Evolutionary conservation across 2,113 vertebrate genomes (phyloP).

Genomic region (Sebastes fasciatus): DNA sequence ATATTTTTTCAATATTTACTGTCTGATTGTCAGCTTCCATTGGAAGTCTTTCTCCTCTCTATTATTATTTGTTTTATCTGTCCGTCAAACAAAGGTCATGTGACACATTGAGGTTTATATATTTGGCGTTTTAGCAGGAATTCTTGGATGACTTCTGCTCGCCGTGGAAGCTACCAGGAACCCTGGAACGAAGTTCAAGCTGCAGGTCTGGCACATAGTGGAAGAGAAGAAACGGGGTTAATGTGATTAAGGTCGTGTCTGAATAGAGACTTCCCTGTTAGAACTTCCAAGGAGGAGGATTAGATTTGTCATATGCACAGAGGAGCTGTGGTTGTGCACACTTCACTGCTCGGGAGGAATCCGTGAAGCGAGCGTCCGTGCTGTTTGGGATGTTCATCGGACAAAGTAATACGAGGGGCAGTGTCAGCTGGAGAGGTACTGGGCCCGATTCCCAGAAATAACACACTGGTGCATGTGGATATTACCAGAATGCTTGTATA

Average conservation of each 20-base stretch:
- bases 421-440: too few species aligned
- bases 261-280: conserved; percentile 67
- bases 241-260: conserved; percentile 65
- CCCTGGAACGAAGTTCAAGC: conserved; percentile 32
- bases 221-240: conserved; percentile 53
- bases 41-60: not conserved
- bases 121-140: conserved; percentile 34
- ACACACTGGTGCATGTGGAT: conserved; percentile 36
- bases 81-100: not conserved
- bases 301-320: conserved; percentile 74
- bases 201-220: conserved; percentile 57
- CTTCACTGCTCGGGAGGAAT: conserved; percentile 75
- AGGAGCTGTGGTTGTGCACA: conserved; percentile 72
- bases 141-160: conserved; percentile 37
- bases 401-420: conserved; percentile 62
- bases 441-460: conserved; percentile 70
- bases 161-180: not conserved
- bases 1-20: not conserved
- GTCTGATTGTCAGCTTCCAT: conserved; percentile 25
- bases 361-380: conserved; percentile 56
- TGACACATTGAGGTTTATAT: conserved; percentile 30
- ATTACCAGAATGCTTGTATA: conserved; percentile 38
- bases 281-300: conserved; percentile 60
- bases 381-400: conserved; percentile 64
- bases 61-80: conserved; percentile 16